Base-by-base conservation (phyloP, 1,140 invertebrate species). In the Trichoplusia ni region DNA sequence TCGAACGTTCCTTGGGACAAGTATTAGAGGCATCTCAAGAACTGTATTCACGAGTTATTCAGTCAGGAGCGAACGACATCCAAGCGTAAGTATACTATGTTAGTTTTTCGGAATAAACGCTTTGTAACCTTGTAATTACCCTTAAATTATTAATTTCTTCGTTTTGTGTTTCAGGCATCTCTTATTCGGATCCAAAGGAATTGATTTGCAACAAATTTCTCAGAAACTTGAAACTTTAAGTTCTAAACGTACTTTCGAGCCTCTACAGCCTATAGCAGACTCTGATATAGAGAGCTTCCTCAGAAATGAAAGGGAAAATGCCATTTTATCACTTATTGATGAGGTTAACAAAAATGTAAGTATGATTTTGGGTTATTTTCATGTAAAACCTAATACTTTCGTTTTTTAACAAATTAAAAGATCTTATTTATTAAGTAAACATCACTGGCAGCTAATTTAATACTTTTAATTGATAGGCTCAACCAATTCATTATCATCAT, bases 241-340 rank as follows among this genome's bases (percentile, higher is more conserved):
- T 84, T 93, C 96, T 3, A 93, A 95, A 63, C 92, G 94, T 63
- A 96, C 96, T 37, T 97, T 98, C 90, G 96, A 98, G 82, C 95
- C 97, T 0, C 89, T 98, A 25, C 96, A 98, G 90, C 96, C 97
- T 1, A 94, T 97, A 31, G 93, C 94, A 42, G 97, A 98, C 79
- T 96, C 96, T 19, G 97, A 99, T 90, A 95, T 97, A 65, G 92
- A 96, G 75, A 96, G 95, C 73, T 99, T 96, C 86, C 88, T 99
- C 2, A 95, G 94, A 87, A 98, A 98, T 93, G 97, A 99, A 91
- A 94, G 96, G 54, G 96, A 98, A 91, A 99, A 98, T 94, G 96
- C 97, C 14, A 95, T 99, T 77, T 90, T 99, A 2, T 95, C 96
- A 16, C 94, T 97, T 5, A 97, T 98, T 75, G 97, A 98, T 86